phyloP scores from a whole-genome alignment of 2,888 invertebrate species.

The Pterobdella sp. region DNA sequence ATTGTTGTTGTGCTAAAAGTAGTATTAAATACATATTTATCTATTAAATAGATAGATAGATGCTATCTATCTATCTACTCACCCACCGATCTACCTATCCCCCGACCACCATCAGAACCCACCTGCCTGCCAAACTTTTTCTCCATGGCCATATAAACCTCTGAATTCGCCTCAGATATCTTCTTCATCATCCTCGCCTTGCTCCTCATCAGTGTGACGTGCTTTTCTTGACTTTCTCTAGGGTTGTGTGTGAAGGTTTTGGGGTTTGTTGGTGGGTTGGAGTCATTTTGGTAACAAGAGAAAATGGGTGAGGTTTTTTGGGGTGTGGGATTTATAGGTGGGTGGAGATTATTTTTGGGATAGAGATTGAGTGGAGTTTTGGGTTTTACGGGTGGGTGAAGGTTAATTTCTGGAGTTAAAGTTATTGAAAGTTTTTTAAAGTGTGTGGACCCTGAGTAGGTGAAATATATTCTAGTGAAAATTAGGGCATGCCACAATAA shows the following conservation, averaged over 20 bases:
- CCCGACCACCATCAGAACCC: neutral
- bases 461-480: neutral
- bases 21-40: too few species aligned
- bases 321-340: too few species aligned
- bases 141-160: constrained; percentile 15
- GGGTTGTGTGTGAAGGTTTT: neutral
- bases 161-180: constrained; percentile 14
- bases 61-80: too few species aligned
- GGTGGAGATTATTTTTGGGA: too few species aligned
- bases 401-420: neutral
- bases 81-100: neutral
- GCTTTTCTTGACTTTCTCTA: constrained; percentile 27
- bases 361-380: too few species aligned
- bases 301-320: too few species aligned
- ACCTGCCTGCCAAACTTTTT: constrained; percentile 27
- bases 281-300: too few species aligned
- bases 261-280: neutral
- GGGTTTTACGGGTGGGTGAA: neutral
- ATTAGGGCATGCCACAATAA: too few species aligned
- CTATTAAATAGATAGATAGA: too few species aligned
- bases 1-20: too few species aligned
- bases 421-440: neutral
- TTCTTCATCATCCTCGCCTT: constrained; percentile 25
- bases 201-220: constrained; percentile 6
- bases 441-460: neutral